Evolutionary conservation across 2,888 invertebrate species (phyloP).

Genomic region (Aleiodes testaceus): DNA sequence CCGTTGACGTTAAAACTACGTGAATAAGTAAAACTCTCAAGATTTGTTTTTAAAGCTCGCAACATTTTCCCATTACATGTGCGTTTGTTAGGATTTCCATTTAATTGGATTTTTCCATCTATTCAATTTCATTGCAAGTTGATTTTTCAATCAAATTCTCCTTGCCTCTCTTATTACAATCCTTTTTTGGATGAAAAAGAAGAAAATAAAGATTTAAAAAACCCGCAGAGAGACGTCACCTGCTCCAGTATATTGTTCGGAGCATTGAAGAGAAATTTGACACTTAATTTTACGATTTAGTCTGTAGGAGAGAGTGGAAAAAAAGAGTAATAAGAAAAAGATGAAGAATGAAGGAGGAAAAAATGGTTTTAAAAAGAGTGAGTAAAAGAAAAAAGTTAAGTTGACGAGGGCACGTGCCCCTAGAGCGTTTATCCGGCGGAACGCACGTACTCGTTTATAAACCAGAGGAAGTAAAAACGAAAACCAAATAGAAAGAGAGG

Average conservation of each 20-base stretch:
- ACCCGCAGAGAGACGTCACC: slow-evolving; percentile 39
- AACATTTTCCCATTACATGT: too few species aligned
- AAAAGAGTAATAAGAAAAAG: slow-evolving; percentile 11
- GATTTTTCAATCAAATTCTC: not conserved
- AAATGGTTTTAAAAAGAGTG: slow-evolving; percentile 22
- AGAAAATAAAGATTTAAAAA: slow-evolving; percentile 19
- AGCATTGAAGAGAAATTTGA: slow-evolving; percentile 58
- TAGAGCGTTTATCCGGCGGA: slow-evolving; percentile 41
- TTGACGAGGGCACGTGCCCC: slow-evolving; percentile 50
- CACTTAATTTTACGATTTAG: slow-evolving; percentile 60
- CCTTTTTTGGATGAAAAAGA: slow-evolving; percentile 39
- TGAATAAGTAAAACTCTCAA: slow-evolving; percentile 24
- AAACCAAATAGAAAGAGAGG: slow-evolving; percentile 35
- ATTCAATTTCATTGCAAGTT: too few species aligned
- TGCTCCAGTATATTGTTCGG: slow-evolving; percentile 46
- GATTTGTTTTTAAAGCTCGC: too few species aligned
- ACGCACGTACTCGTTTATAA: slow-evolving; percentile 39
- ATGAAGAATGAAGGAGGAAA: slow-evolving; percentile 3
- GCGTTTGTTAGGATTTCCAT: too few species aligned
- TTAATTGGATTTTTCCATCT: too few species aligned
- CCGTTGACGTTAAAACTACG: slow-evolving; percentile 12
- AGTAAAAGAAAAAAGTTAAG: slow-evolving; percentile 31
- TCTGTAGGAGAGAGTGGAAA: slow-evolving; percentile 38
- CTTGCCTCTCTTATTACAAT: slow-evolving; percentile 25
- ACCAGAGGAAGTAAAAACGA: slow-evolving; percentile 27